Conservation (phyloP, 2,113 vertebrate genomes). For the Gracilinanus agilis region DNA sequence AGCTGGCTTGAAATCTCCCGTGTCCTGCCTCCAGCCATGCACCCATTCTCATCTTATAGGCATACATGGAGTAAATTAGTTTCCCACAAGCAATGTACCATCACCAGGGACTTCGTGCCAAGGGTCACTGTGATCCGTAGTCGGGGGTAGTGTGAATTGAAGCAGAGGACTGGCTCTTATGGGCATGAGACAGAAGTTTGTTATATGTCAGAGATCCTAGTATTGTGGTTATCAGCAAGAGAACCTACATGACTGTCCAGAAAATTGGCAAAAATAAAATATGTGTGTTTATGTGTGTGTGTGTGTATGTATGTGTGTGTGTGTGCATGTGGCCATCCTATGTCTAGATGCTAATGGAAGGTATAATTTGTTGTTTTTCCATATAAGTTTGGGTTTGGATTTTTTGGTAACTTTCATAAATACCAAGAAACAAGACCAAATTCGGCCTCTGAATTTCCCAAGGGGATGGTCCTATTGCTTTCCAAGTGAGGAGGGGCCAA, state of each 20-base stretch:
- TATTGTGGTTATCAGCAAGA: background rate
- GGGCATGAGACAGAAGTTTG: background rate
- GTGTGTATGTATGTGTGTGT: background rate
- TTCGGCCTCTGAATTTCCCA: background rate
- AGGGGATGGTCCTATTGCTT: background rate
- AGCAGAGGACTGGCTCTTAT: background rate
- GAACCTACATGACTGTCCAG: background rate
- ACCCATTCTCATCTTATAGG: background rate
- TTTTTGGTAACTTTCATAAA: background rate
- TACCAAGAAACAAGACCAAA: background rate
- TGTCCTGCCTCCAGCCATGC: background rate
- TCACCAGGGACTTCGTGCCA: background rate
- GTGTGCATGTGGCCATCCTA: rapidly evolving
- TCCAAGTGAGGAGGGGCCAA: background rate
- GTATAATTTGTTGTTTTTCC: background rate
- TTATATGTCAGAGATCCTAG: background rate
- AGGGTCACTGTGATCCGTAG: background rate
- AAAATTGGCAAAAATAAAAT: background rate
- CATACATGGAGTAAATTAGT: background rate
- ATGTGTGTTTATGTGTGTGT: background rate
- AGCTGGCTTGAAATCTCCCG: background rate
- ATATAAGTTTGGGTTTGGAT: background rate
- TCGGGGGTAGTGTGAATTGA: background rate
- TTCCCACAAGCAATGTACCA: background rate
- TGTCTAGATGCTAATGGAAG: background rate